Conservation (phyloP, 2,888 invertebrate genomes). For the Platerodrilus igneus region DNA sequence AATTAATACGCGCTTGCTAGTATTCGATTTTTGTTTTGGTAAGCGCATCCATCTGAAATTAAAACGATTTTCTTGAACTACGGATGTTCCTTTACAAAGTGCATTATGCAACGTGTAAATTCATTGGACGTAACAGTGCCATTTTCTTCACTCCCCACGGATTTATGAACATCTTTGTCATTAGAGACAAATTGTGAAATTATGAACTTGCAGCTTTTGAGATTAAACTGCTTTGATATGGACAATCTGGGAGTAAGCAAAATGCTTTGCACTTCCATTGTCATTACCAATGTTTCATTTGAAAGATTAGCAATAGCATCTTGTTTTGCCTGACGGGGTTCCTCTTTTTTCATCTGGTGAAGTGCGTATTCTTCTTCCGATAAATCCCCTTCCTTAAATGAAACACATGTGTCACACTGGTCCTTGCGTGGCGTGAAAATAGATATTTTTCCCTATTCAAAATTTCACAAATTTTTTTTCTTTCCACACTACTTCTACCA, state of each 20-base stretch:
- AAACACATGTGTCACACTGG: slow-evolving; percentile 22
- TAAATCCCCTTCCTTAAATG: slow-evolving; percentile 20
- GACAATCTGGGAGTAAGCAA: slow-evolving; percentile 20
- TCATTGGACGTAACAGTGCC: slow-evolving; percentile 25
- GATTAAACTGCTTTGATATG: slow-evolving; percentile 34
- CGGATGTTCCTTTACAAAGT: too few species aligned
- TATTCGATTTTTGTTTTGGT: slow-evolving; percentile 20
- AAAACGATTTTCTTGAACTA: too few species aligned
- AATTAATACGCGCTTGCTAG: slow-evolving; percentile 6
- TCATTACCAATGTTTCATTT: slow-evolving; percentile 21
- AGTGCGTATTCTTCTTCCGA: slow-evolving; percentile 3
- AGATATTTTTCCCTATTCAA: slow-evolving; percentile 24
- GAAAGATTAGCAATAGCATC: background rate
- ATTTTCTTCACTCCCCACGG: slow-evolving; percentile 31
- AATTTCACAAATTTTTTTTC: slow-evolving; percentile 15
- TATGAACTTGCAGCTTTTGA: slow-evolving; percentile 33
- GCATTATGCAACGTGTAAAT: slow-evolving; percentile 16
- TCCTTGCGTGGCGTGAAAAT: slow-evolving; percentile 28
- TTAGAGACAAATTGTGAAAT: slow-evolving; percentile 21
- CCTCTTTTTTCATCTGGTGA: background rate
- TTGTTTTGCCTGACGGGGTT: background rate
- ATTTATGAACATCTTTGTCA: slow-evolving; percentile 57
- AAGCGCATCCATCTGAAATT: slow-evolving; percentile 19
- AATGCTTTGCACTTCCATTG: slow-evolving; percentile 12
- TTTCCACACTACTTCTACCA: background rate